Base-by-base conservation (phyloP, 1,140 invertebrate species). In the Diploscapter pachys region DNA sequence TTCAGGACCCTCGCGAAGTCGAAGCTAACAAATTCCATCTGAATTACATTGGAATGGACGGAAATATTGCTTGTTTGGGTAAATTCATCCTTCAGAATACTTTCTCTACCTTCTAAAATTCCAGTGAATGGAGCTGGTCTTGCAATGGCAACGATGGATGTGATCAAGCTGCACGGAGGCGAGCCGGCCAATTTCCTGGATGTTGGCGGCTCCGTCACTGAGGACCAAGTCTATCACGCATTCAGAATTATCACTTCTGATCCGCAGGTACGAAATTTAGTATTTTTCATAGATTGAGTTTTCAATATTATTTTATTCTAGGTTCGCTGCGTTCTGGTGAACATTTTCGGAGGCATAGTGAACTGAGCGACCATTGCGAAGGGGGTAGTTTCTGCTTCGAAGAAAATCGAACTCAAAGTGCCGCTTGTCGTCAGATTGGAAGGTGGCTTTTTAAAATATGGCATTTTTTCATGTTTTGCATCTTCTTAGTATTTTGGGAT, bases 331-430 rank as follows among this genome's bases (percentile, higher is more conserved):
- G 93, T 99, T 80, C 89, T 99, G 70, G 94, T 99, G 0, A 99
- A 99, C 88, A 94, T 99, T 3, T 99, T 99, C 89, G 96, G 94
- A 76, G 96, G 96, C 79, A 99, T 99, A 85, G 95, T 99, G 0
- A 97, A 99, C 87, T 99, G 96, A 89, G 93, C 91, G 2, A 97
- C 92, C 4, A 93, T 99, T 85, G 96, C 96, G 3, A 93, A 92
- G 82, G 96, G 96, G 65, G 93, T 99, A 79, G 91, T 97, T 2
- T 90, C 91, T 73, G 95, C 96, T 49, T 92, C 91, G 78, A 91
- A 91, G 85, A 90, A 90, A 73, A 90, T 93, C 63, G 88, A 91
- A 64, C 88, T 98, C 0, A 90, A 91, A 82, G 90, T 97, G 72
- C 96, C 96, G 0, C 86, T 99, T 11, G 90, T 98, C 76, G 94